phyloP scores from a whole-genome alignment of 2,113 vertebrate species.

The Phasianus colchicus region DNA sequence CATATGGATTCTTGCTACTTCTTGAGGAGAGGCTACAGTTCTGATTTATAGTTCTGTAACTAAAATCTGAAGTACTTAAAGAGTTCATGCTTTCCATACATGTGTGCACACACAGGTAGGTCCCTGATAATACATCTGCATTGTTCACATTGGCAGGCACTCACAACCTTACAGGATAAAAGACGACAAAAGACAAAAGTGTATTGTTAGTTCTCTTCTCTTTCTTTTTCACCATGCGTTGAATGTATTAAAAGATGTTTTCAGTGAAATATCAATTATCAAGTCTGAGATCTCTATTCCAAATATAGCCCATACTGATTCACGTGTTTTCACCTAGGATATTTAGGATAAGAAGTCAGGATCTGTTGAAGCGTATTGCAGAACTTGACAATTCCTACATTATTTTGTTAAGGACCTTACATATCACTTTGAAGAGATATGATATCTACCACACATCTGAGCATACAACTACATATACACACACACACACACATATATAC shows the following conservation, averaged over 20 bases:
- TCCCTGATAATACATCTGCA: background rate
- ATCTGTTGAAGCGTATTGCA: background rate
- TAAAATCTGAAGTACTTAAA: background rate
- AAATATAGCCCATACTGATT: background rate
- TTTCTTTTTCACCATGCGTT: background rate
- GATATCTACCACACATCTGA: background rate
- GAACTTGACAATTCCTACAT: background rate
- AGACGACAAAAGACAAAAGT: background rate
- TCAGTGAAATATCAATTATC: background rate
- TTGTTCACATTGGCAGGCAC: background rate
- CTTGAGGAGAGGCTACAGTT: background rate
- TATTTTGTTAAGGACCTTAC: background rate
- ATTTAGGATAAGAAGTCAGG: background rate
- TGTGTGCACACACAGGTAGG: background rate
- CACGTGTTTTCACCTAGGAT: background rate
- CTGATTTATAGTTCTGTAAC: background rate
- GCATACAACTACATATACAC: rapidly evolving
- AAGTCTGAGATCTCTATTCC: background rate
- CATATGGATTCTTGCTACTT: background rate
- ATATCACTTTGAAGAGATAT: background rate
- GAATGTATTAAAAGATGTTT: background rate
- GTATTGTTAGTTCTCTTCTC: background rate
- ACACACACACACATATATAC: background rate
- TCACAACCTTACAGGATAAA: background rate
- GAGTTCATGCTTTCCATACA: background rate